phyloP scores from a whole-genome alignment of 1,140 invertebrate species.

The Ditylenchus dipsaci region DNA sequence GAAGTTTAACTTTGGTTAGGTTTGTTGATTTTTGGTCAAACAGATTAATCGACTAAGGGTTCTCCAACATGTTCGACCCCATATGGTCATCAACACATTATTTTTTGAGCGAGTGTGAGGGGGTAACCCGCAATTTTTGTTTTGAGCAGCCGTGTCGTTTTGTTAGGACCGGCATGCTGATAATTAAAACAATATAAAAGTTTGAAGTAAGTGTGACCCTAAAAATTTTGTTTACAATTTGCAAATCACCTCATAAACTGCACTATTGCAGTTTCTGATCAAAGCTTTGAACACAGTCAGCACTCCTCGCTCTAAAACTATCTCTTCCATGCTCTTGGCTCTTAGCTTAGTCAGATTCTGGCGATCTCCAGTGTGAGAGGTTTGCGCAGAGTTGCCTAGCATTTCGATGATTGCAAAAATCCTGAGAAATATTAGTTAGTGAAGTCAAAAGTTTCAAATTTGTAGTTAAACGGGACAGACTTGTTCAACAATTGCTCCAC shows the following conservation, averaged over 20 bases:
- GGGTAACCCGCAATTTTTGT: too few species aligned
- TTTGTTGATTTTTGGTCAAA: too few species aligned
- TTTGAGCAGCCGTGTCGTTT: too few species aligned
- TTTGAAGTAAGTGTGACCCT: too few species aligned
- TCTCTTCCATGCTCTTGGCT: constrained; percentile 67
- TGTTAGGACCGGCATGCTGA: too few species aligned
- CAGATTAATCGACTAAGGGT: too few species aligned
- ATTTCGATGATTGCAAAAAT: constrained; percentile 52
- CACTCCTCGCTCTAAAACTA: constrained; percentile 69
- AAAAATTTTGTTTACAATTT: neutral
- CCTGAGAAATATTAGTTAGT: constrained; percentile 14
- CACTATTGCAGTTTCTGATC: constrained; percentile 66
- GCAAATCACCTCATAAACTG: constrained; percentile 63
- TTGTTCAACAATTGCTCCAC: constrained; percentile 77
- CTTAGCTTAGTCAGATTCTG: constrained; percentile 15
- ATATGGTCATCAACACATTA: too few species aligned
- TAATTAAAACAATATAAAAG: too few species aligned
- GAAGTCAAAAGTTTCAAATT: neutral
- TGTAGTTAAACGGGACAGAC: constrained; percentile 63
- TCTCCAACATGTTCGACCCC: too few species aligned
- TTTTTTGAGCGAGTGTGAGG: too few species aligned
- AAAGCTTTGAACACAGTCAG: constrained; percentile 68
- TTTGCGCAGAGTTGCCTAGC: constrained; percentile 24
- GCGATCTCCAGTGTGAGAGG: constrained; percentile 17
- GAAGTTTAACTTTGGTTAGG: too few species aligned